Percentiles rank a stretch among this genome's conserved stretches.
phyloP scores from a whole-genome alignment of 2,888 invertebrate genomes.

The Sphecodes monilicornis region DNA sequence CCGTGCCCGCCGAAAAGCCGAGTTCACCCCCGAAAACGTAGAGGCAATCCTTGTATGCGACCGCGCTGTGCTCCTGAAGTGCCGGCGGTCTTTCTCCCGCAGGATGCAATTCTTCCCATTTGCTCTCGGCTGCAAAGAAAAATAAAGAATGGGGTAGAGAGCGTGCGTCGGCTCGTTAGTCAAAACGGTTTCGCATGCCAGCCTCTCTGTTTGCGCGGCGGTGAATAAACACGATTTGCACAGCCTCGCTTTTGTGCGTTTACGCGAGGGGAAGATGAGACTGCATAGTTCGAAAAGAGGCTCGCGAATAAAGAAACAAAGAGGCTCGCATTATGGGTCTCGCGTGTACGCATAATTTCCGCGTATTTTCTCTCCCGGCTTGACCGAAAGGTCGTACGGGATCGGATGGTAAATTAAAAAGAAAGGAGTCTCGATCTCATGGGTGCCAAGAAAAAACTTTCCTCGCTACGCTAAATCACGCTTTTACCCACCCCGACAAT shows the following conservation, averaged over 20 bases:
- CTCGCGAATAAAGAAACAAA: constrained; percentile 19
- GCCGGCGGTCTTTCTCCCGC: constrained; percentile 91
- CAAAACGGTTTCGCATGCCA: constrained; percentile 49
- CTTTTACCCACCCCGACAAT: constrained; percentile 63
- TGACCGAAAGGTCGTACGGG: not conserved
- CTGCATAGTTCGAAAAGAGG: not conserved
- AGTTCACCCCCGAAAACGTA: constrained; percentile 96
- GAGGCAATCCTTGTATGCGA: constrained; percentile 90
- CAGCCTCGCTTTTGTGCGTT: constrained; percentile 39
- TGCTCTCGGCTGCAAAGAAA: constrained; percentile 87
- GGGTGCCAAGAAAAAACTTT: constrained; percentile 29
- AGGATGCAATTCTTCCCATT: constrained; percentile 91
- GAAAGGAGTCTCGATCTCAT: not conserved
- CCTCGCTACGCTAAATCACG: constrained; percentile 59
- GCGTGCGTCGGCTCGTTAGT: constrained; percentile 50
- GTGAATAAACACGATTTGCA: constrained; percentile 51
- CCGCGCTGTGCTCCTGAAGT: constrained; percentile 94
- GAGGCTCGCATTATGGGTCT: constrained; percentile 27
- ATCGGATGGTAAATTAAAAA: not conserved
- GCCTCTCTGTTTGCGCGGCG: constrained; percentile 26
- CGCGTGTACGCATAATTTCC: constrained; percentile 37
- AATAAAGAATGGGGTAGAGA: constrained; percentile 28
- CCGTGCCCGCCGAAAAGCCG: constrained; percentile 90
- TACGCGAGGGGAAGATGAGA: constrained; percentile 29
- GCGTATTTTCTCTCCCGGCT: not conserved